Base-by-base conservation (phyloP, 2,113 vertebrate species). In the Lathamus discolor region DNA sequence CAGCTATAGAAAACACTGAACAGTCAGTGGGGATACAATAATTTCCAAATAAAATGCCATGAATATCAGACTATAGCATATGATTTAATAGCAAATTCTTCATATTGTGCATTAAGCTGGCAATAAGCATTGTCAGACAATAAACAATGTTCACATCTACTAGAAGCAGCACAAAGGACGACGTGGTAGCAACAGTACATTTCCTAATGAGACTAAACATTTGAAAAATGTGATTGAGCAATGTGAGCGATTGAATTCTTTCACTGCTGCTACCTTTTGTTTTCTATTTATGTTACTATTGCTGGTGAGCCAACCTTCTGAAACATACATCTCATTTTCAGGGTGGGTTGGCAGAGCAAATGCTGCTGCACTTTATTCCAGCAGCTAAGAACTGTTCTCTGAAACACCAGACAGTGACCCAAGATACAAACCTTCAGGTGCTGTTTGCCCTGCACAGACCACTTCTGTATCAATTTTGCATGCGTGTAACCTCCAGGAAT, bases 271-370 rank as follows among this genome's bases (percentile, higher is more conserved):
- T 68, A 15, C 8, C 39, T 14, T 7, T 59, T 64, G 4, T 35
- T 49, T 41, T 39, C 72, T 18, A 0, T 35, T 62, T 20, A 54
- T 75, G 31, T 17, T 13, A 4, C 24, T 29, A 31, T 2, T 17
- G 17, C 66, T 7, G 35, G 9, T 17, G 35, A 41, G 43, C 4
- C 0, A 4, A 76, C 46, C 7, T 44, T 6, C 69, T 15, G 77
- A 24, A 62, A 46, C 0, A 1, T 1, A 0, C 41, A n/a, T 33
- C 49, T 74, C 35, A 1, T 33, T 70, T 39, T 44, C 74, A 46
- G 48, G 41, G 25, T 0, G 3, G n/a, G 61, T 3, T 52, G 83
- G 41, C 79, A 57, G 67, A 37, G 55, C 44, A 61, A 69, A 62
- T 4, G 54, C 61, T 78, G 61, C 54, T 1, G 1, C 23, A 3